phyloP scores from a whole-genome alignment of 2,797 vertebrate species.

The Artibeus lituratus region DNA sequence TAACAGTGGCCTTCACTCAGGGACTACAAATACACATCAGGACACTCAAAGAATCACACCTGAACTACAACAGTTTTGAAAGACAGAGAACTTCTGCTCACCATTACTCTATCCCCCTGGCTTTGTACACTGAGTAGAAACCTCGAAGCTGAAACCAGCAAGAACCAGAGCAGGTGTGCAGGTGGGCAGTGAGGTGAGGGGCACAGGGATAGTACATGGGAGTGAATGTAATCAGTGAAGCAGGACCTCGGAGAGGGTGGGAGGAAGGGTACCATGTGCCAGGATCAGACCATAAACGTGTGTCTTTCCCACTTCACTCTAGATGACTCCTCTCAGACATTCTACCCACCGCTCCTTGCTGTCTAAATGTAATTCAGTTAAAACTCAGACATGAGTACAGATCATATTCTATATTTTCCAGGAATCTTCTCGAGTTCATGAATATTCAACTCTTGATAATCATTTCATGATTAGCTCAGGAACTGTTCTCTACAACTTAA shows the following conservation, averaged over 20 bases:
- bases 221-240: accelerated
- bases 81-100: not conserved
- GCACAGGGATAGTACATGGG: accelerated
- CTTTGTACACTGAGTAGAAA: not conserved
- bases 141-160: not conserved
- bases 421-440: not conserved
- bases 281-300: not conserved
- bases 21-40: not conserved
- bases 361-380: not conserved
- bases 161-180: not conserved
- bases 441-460: not conserved
- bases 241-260: not conserved
- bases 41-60: not conserved
- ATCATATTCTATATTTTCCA: not conserved
- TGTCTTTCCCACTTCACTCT: not conserved
- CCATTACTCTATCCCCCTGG: not conserved
- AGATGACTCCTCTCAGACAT: not conserved
- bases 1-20: not conserved
- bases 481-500: not conserved
- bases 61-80: not conserved
- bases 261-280: not conserved
- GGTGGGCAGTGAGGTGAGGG: too few species aligned
- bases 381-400: not conserved
- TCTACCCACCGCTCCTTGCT: too few species aligned
- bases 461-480: not conserved